Evolutionary conservation across 2,797 vertebrate genomes (phyloP).

Genomic region (Manis pentadactyla): DNA sequence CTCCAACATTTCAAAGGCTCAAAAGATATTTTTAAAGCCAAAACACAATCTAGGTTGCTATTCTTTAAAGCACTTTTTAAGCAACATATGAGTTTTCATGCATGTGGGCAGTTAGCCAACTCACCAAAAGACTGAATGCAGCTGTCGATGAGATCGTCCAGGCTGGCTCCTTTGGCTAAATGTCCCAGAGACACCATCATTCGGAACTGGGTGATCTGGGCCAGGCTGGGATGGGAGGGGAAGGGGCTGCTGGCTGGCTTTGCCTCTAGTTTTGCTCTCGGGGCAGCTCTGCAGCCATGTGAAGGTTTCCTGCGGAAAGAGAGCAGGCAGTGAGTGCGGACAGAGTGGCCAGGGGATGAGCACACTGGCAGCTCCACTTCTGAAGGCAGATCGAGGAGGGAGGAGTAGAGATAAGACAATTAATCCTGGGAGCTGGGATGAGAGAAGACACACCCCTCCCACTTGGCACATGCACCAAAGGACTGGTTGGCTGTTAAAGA

Average conservation of each 20-base stretch:
- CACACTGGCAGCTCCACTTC: constrained; percentile 22
- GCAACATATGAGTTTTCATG: constrained; percentile 35
- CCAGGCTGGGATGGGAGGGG: constrained; percentile 87
- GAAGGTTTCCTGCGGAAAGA: constrained; percentile 88
- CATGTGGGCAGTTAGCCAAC: constrained; percentile 81
- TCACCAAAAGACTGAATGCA: constrained; percentile 96
- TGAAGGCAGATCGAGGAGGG: constrained; percentile 46
- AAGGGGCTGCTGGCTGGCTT: constrained; percentile 85
- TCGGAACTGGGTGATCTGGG: constrained; percentile 88
- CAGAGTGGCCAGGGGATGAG: background rate
- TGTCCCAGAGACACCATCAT: constrained; percentile 92
- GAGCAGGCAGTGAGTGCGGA: constrained; percentile 64
- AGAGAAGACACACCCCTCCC: constrained; percentile 83
- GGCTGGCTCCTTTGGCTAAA: constrained; percentile 94
- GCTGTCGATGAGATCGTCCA: constrained; percentile 96
- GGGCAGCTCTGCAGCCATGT: constrained; percentile 90
- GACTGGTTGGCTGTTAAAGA: constrained; percentile 71
- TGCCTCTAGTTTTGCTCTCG: constrained; percentile 90
- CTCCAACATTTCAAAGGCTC: constrained; percentile 71
- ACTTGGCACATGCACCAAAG: constrained; percentile 77
- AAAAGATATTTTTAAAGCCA: constrained; percentile 74
- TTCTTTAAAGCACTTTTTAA: constrained; percentile 68
- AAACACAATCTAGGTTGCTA: constrained; percentile 71
- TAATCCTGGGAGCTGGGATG: constrained; percentile 74
- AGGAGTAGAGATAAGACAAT: constrained; percentile 79